These are phyloP conservation scores for Xiphydria camelus DNA, from an alignment of 2,888 invertebrate species.

Conservation along the genomic window DNA sequence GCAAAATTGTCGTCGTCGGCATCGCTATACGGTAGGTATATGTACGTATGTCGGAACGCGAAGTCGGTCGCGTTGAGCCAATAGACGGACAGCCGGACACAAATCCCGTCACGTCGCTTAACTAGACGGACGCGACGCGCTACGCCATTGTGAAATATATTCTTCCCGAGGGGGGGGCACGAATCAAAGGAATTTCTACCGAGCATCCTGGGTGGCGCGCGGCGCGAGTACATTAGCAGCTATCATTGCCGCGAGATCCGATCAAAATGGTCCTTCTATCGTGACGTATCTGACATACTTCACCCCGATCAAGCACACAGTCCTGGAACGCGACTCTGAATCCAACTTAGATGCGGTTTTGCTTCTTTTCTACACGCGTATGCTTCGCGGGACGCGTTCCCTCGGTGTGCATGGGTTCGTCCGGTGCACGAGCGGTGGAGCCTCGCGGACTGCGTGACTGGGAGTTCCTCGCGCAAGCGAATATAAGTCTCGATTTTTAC, in stretches of 20 bases:
- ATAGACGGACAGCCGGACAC: background rate
- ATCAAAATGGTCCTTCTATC: conserved; percentile 32
- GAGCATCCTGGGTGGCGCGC: conserved; percentile 32
- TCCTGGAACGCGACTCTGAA: too few relatives aligned
- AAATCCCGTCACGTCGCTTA: conserved; percentile 4
- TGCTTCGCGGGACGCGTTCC: too few relatives aligned
- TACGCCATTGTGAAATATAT: background rate
- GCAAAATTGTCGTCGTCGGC: too few relatives aligned
- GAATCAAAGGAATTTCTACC: conserved; percentile 2
- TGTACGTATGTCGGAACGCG: too few relatives aligned
- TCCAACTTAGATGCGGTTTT: too few relatives aligned
- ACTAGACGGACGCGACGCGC: conserved; percentile 5
- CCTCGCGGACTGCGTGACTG: too few relatives aligned
- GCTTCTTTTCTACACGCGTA: too few relatives aligned
- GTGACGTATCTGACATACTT: conserved; percentile 40
- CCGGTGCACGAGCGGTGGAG: too few relatives aligned
- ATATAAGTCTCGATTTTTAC: too few relatives aligned
- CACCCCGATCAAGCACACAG: conserved; percentile 27
- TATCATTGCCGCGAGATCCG: conserved; percentile 32
- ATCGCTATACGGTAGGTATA: too few relatives aligned
- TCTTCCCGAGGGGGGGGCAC: background rate
- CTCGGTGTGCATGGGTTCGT: too few relatives aligned
- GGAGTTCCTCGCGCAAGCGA: too few relatives aligned
- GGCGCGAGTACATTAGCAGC: conserved; percentile 32
- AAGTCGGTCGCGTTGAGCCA: conserved; percentile 1